phyloP scores from a whole-genome alignment of 2,797 vertebrate species.

The Furcifer pardalis region DNA sequence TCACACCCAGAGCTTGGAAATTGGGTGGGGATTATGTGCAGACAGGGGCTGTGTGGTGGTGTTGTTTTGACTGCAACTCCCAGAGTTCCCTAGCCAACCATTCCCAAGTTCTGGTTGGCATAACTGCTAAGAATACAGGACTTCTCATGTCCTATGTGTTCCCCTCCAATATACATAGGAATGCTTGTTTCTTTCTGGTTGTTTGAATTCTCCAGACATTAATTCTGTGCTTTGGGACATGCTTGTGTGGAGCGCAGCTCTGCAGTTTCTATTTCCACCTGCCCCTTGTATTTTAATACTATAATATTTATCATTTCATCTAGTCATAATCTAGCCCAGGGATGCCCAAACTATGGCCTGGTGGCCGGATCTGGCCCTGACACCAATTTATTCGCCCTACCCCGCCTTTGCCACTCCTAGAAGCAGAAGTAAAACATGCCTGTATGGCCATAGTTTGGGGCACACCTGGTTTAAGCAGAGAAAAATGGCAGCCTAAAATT shows the following conservation, averaged over 20 bases:
- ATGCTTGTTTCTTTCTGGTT: neutral
- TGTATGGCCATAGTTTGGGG: too few species aligned
- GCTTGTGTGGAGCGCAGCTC: too few species aligned
- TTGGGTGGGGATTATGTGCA: too few species aligned
- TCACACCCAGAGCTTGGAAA: neutral
- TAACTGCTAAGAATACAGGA: neutral
- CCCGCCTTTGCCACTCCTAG: too few species aligned
- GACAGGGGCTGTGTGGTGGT: too few species aligned
- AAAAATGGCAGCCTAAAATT: too few species aligned
- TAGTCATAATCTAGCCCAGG: neutral
- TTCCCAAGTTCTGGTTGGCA: neutral
- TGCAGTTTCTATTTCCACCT: neutral
- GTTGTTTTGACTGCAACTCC: neutral
- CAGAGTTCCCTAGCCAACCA: too few species aligned
- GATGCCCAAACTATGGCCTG: too few species aligned
- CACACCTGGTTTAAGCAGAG: too few species aligned
- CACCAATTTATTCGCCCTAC: too few species aligned
- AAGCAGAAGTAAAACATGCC: too few species aligned
- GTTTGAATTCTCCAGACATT: neutral
- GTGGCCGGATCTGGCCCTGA: too few species aligned
- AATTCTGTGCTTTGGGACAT: neutral
- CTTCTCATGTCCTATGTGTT: neutral
- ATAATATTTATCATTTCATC: slow-evolving; percentile 28
- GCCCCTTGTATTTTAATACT: slow-evolving; percentile 45
- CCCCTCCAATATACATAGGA: neutral